Base-by-base conservation (phyloP, 2,888 invertebrate genomes). In the Apamea anceps region DNA sequence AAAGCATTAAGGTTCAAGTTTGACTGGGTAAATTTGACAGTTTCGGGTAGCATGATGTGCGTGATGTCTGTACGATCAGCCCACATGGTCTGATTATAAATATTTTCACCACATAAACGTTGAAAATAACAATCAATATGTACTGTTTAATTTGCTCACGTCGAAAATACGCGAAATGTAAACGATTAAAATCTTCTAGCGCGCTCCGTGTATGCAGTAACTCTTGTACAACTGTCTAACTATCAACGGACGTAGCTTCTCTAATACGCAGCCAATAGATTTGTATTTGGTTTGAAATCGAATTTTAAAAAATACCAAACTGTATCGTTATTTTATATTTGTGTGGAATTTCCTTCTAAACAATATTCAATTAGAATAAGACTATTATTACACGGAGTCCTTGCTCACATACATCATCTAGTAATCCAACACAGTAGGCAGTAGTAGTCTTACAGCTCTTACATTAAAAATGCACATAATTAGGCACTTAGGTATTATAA, bases 131-230 rank as follows among this genome's bases (percentile, higher is more conserved):
- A 80, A 57, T 73, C 75, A 84, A 70, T 80, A 75, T 18, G 54
- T 75, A 75, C 57, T 63, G 48, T 72, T 65, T 75, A 68, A 84
- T 85, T 42, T 74, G 51, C 66, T 81, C 67, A 45, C 42, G 66
- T 68, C 37, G 70, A 48, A 82, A 78, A 72, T 73, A 57, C 74
- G 62, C 18, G 45, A 57, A 82, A 78, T 73, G 72, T 82, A 75
- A 84, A 85, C 84, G 65, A 85, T 82, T 73, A 73, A 84, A 75
- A 82, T 84, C 65, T 65, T 51, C 54, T 72, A 81, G 63, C 68
- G 28, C 42, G 15, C 21, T 57, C n/a, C 45, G 15, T 75, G 57
- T 85, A 82, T 79, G 74, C 66, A 79, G 85, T 85, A 85, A 85
- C 62, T 81, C 75, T 72, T 70, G 15, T 42, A 72, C 18, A 75